phyloP scores from a whole-genome alignment of 2,888 invertebrate species.

The Drosophila ustulata region DNA sequence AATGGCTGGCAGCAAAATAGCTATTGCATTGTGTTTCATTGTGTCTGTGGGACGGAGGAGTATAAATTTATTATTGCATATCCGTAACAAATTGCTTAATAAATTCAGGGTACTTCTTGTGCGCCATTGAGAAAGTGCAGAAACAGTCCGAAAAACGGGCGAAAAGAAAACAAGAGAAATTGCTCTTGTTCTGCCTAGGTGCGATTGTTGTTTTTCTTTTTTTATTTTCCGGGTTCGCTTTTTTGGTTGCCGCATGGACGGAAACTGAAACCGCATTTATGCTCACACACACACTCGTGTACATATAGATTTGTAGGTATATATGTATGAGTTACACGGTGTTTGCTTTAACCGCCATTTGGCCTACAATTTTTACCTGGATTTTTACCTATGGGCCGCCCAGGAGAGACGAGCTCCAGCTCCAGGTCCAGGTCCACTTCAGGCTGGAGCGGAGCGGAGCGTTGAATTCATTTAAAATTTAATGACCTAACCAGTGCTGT shows the following conservation, averaged over 20 bases:
- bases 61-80: slow-evolving; percentile 15
- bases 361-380: slow-evolving; percentile 48
- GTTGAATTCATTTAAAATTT: slow-evolving; percentile 79
- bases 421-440: too few relatives aligned
- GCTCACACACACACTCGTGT: slow-evolving; percentile 16
- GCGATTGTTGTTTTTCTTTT: slow-evolving; percentile 40
- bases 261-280: slow-evolving; percentile 73
- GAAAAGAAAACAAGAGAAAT: slow-evolving; percentile 47
- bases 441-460: slow-evolving; percentile 22
- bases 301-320: slow-evolving; percentile 13
- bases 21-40: neutral
- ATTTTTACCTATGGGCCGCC: slow-evolving; percentile 51
- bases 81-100: slow-evolving; percentile 22
- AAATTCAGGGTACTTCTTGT: slow-evolving; percentile 9
- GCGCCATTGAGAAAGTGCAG: slow-evolving; percentile 12
- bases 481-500: slow-evolving; percentile 75
- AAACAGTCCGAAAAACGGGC: slow-evolving; percentile 16
- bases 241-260: slow-evolving; percentile 55
- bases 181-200: slow-evolving; percentile 43
- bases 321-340: slow-evolving; percentile 16
- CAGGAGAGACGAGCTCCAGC: slow-evolving; percentile 15
- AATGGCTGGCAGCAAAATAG: neutral
- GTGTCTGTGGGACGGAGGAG: neutral
- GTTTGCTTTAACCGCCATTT: slow-evolving; percentile 51
- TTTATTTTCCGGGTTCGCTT: slow-evolving; percentile 23